Evolutionary conservation across 2,113 vertebrate species (phyloP), one percentile per base, ranked within the genome.

Genomic region (Nymphicus hollandicus): DNA sequence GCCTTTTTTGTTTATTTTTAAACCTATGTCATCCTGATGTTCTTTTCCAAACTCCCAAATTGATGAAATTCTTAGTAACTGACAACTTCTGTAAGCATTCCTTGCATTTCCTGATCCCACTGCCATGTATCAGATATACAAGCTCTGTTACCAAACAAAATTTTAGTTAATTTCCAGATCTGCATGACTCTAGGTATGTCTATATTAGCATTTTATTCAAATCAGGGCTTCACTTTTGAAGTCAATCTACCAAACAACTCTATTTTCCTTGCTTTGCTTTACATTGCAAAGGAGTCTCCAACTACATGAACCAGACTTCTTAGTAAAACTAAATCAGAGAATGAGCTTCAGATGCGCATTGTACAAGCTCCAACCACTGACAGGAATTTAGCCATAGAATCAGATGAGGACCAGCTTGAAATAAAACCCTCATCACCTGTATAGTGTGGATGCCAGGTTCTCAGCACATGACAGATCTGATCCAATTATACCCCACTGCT

Each of bases 201-300:
- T 76, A 15, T 15, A 61, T 82, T 31, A 89, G 19, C 49, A 77
- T 70, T 88, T 49, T 52, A 94, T 76, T 86, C 66, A 86, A 64
- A 90, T 82, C 49, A 83, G 58, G 56, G 50, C 39, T 35, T 33
- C 1, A 6, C 52, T 91, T 93, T 22, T 82, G 44, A 80, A 91
- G 82, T 71, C 78, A 24, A 6, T 76, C 70, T 82, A 58, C 66
- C 27, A 69, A 79, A 61, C 28, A 56, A 39, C 11, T 14, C 47
- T n/a, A 25, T 31, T 76, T 84, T 56, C 47, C 46, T 74, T 76
- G 27, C 70, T 96, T 85, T 56, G 43, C 56, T 94, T 91, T 93
- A 94, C 53, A 83, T 70, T 83, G 91, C 86, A 94, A 96, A 96
- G 60, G 31, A 88, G 60, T 29, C 49, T 88, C 22, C 31, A 73